These are phyloP conservation scores for Drosophila austrosaltans DNA, from an alignment of 2,888 invertebrate species.

Conservation along the genomic window DNA sequence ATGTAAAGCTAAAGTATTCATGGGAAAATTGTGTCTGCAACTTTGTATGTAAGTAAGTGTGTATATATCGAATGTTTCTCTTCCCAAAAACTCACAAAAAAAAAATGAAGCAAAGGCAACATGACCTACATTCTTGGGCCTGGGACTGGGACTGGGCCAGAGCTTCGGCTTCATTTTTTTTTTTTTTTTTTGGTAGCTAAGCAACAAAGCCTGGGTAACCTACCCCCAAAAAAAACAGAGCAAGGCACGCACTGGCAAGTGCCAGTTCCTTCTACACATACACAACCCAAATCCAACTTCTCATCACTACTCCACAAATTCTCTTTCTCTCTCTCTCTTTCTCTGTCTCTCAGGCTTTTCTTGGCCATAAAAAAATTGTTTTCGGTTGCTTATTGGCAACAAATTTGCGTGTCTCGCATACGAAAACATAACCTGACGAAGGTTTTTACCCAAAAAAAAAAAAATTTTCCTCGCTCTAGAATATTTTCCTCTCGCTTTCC, in stretches of 20 bases:
- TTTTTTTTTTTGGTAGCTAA: conserved; percentile 9
- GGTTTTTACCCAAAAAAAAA: conserved; percentile 2
- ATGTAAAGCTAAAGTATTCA: conserved; percentile 60
- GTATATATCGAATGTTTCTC: conserved; percentile 26
- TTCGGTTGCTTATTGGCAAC: conserved; percentile 76
- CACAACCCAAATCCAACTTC: conserved; percentile 8
- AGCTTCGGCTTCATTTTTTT: background rate
- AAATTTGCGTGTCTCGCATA: conserved; percentile 73
- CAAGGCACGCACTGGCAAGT: conserved; percentile 15
- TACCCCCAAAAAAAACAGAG: conserved; percentile 12
- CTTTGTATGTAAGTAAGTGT: conserved; percentile 19
- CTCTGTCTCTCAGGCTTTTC: background rate
- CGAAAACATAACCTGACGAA: conserved; percentile 38
- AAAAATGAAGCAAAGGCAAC: conserved; percentile 37
- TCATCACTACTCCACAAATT: background rate
- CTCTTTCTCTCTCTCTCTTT: background rate
- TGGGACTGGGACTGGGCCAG: conserved; percentile 5
- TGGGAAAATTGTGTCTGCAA: conserved; percentile 34
- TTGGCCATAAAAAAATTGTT: conserved; percentile 69
- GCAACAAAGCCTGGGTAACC: conserved; percentile 27
- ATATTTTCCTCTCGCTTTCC: background rate
- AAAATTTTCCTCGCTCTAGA: too few relatives aligned
- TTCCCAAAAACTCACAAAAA: background rate
- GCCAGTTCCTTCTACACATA: background rate
- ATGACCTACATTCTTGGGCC: conserved; percentile 66